Conservation (phyloP, 2,888 invertebrate species). For the Lithophane ornitopus region DNA sequence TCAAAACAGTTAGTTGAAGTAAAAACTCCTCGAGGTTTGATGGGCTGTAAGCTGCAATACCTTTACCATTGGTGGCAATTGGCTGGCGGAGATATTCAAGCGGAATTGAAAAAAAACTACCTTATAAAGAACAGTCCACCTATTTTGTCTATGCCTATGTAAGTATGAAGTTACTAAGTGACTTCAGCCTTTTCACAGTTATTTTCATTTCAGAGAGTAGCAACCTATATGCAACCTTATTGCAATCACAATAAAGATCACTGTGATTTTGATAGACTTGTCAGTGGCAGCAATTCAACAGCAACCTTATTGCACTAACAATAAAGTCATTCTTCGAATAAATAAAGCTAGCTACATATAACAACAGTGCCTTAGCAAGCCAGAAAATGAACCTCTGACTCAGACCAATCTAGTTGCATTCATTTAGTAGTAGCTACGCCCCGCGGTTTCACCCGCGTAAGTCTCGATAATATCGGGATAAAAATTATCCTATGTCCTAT, state of each 20-base stretch:
- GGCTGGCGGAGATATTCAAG: slow-evolving; percentile 98
- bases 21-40: slow-evolving; percentile 84
- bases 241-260: too few relatives aligned
- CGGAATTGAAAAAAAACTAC: slow-evolving; percentile 97
- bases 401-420: not conserved
- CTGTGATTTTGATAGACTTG: too few relatives aligned
- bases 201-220: too few relatives aligned
- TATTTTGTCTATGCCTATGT: slow-evolving; percentile 95
- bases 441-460: too few relatives aligned
- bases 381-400: not conserved
- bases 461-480: too few relatives aligned
- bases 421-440: not conserved
- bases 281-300: too few relatives aligned
- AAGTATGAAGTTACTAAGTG: slow-evolving; percentile 69
- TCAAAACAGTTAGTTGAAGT: slow-evolving; percentile 83
- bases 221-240: too few relatives aligned
- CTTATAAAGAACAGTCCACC: slow-evolving; percentile 96
- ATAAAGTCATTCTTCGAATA: not conserved
- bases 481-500: too few relatives aligned
- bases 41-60: slow-evolving; percentile 93
- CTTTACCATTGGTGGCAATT: slow-evolving; percentile 98
- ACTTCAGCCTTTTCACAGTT: too few relatives aligned
- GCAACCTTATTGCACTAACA: too few relatives aligned
- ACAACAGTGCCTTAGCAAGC: not conserved
- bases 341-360: not conserved